Percentiles rank a stretch among this genome's conserved stretches.
phyloP scores from a whole-genome alignment of 1,140 invertebrate species.

The Drosophila mayri region DNA sequence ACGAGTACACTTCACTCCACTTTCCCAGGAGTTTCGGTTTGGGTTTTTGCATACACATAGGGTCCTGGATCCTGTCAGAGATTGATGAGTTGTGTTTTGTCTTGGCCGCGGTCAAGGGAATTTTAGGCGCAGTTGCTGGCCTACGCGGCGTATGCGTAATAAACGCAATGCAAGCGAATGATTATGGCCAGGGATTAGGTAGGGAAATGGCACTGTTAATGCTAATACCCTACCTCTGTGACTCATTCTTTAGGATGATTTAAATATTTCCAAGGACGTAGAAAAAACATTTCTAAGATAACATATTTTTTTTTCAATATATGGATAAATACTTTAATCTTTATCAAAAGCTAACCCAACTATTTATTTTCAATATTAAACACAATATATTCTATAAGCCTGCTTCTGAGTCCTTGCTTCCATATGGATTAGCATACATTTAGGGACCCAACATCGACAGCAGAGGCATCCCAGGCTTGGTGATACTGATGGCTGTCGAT shows the following conservation, averaged over 20 bases:
- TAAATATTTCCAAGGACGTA: no score
- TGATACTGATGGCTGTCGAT: slow-evolving; percentile 13
- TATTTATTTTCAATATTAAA: not conserved
- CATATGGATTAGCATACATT: slow-evolving; percentile 10
- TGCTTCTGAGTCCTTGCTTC: not conserved
- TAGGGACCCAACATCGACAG: not conserved
- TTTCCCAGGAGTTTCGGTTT: not conserved
- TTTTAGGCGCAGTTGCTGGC: slow-evolving; percentile 14
- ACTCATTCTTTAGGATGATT: not conserved
- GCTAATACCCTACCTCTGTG: not conserved
- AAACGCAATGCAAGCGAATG: not conserved
- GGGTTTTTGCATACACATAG: slow-evolving; percentile 61
- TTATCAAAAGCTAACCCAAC: not conserved
- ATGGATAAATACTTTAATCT: not conserved
- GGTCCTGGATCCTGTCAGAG: slow-evolving; percentile 58
- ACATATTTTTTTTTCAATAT: no score
- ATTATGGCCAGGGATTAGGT: slow-evolving; percentile 1
- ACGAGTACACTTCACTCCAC: slow-evolving; percentile 51
- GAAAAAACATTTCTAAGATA: not conserved
- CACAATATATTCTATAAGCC: not conserved
- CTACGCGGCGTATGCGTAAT: slow-evolving; percentile 63
- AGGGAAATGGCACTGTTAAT: not conserved
- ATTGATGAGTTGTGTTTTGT: slow-evolving; percentile 73
- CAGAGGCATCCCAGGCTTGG: not conserved
- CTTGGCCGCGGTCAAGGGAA: slow-evolving; percentile 40